Evolutionary conservation across 2,888 invertebrate genomes (phyloP), one percentile per base, ranked within the genome.

Genomic region (Drosophila mayaguana): DNA sequence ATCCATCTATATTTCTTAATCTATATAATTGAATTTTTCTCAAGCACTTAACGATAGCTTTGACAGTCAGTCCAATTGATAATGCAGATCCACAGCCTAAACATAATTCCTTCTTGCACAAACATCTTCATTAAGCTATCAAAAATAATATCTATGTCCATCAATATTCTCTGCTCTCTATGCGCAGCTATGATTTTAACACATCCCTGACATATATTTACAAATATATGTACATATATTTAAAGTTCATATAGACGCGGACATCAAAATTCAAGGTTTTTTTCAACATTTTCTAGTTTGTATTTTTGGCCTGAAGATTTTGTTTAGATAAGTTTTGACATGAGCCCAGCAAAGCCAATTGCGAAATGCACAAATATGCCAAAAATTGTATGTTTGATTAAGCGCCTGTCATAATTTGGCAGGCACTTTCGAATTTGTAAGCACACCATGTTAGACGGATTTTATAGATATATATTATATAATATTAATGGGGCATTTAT

Each of bases 371-470:
- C 14, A 11, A 22, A 22, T 14, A 22, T 14, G 45, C 48, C 4
- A 32, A 11, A 7, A 7, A 18, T 12, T 32, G 7, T 11, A 12
- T 7, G 18, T 48, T 48, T 48, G 48, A 48, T 48, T 11, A 48
- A 18, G 48, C 48, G 28, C 0, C 18, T 48, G 48, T 48, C 48
- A 48, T 18, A n/a, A 12, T n/a, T 32, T 48, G 48, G 32, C 48
- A 48, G 18, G 12, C 48, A 48, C 48, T 48, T 48, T 6, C 12
- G n/a, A 18, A 12, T 18, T 12, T 18, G 46, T 28, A 16, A 22
- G 16, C 22, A 16, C 1, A 46, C 25, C 25, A 25, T 7, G 4
- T 42, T 2, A 18, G 5, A 0, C 18, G 5, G 42, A 42, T 18
- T 12, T 18, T 14, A 36, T 28, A 28, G 2, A 7, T 28, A 28